Percentiles rank a stretch among this genome's conserved stretches.
phyloP scores from a whole-genome alignment of 2,888 invertebrate species.

The Cephus pulcher region DNA sequence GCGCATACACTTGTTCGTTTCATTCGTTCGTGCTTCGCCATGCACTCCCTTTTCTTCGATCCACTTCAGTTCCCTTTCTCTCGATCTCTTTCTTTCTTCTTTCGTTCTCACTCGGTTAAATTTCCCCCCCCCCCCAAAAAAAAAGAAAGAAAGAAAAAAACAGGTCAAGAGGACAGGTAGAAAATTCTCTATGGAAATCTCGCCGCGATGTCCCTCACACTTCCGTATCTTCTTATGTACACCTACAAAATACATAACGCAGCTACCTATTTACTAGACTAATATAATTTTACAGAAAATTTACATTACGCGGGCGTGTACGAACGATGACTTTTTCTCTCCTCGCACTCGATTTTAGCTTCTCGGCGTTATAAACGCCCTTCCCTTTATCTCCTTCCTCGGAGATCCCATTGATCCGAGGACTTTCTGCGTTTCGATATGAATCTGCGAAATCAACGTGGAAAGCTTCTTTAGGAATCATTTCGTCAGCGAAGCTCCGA shows the following conservation, averaged over 20 bases:
- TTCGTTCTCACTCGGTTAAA: constrained; percentile 6
- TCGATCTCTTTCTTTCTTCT: constrained; percentile 7
- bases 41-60: too few species aligned
- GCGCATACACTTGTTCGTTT: neutral
- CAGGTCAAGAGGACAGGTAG: neutral
- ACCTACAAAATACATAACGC: constrained; percentile 61
- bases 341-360: constrained; percentile 30
- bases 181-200: neutral
- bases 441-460: neutral
- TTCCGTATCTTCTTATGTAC: constrained; percentile 50
- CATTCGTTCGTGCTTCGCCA: too few species aligned
- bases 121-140: neutral
- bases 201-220: constrained; percentile 5
- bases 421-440: neutral
- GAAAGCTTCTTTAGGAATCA: neutral
- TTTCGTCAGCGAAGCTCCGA: neutral
- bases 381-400: constrained; percentile 12
- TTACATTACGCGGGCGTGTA: constrained; percentile 40
- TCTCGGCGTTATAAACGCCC: constrained; percentile 6
- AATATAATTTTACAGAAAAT: constrained; percentile 60
- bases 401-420: constrained; percentile 12
- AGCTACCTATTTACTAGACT: constrained; percentile 49
- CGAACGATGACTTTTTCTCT: constrained; percentile 13
- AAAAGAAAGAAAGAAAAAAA: neutral
- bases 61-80: neutral